phyloP scores from a whole-genome alignment of 2,888 invertebrate species.

The Rambutsinella grinnellia region DNA sequence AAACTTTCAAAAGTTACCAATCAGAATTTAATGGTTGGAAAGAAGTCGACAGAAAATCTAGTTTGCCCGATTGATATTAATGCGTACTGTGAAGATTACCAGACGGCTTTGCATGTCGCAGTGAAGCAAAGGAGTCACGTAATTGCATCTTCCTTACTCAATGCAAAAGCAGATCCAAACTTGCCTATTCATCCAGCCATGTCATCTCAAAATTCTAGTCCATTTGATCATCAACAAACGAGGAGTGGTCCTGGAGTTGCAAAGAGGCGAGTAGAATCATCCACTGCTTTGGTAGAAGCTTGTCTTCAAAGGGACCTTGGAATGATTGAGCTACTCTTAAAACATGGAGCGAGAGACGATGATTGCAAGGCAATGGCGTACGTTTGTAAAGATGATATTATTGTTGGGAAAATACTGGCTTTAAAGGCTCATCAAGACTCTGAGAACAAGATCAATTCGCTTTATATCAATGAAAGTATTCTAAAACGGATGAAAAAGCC shows the following conservation, averaged over 20 bases:
- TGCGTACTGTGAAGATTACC: constrained; percentile 80
- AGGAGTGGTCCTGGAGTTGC: constrained; percentile 5
- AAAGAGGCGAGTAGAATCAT: constrained; percentile 42
- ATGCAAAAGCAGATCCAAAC: constrained; percentile 78
- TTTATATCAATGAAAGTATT: constrained; percentile 57
- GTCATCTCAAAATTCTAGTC: constrained; percentile 29
- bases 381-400: constrained; percentile 79
- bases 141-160: constrained; percentile 78
- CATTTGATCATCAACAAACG: constrained; percentile 49
- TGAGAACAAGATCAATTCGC: constrained; percentile 89
- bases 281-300: constrained; percentile 78
- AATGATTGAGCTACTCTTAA: constrained; percentile 82
- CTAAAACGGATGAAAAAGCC: constrained; percentile 61
- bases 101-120: constrained; percentile 87
- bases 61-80: constrained; percentile 82
- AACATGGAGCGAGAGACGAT: constrained; percentile 88
- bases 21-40: constrained; percentile 59
- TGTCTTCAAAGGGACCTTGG: constrained; percentile 77
- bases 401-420: constrained; percentile 86
- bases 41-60: constrained; percentile 67
- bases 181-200: constrained; percentile 73
- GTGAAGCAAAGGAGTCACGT: constrained; percentile 82
- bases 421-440: constrained; percentile 88
- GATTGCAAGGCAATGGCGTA: constrained; percentile 87
- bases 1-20: constrained; percentile 72